Base-by-base conservation (phyloP, 2,888 invertebrate species). In the Heliconius charithonia region DNA sequence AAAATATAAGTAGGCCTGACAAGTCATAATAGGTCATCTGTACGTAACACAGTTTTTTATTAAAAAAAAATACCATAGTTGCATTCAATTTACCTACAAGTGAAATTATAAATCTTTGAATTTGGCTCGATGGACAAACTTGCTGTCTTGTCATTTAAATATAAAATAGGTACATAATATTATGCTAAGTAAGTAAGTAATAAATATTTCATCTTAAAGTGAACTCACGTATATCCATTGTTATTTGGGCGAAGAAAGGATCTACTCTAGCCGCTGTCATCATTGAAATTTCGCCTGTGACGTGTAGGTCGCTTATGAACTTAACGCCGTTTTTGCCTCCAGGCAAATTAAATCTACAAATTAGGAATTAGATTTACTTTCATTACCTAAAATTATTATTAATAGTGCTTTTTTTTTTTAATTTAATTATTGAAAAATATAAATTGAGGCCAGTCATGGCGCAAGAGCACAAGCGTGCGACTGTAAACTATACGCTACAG, bases 171-270 rank as follows among this genome's bases (percentile, higher is more conserved):
- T 51, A 19, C 51, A 51, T 22, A 51, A 51, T 51, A 51, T 51
- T 51, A 51, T 51, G 22, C 7, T 22, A 25, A 10, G 16, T 69
- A 51, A n/a, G n/a, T n/a, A n/a, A n/a, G n/a, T 70, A 3, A 10
- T 37, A 45, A 12, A 45, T 45, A 51, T 51, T 22, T 51, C 9
- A 22, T 10, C 1, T 65, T 16, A 45, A 22, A 2, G 32, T 66
- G 59, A 77, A 87, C 94, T 91, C 87, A 94, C 94, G 88, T 79
- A 94, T 91, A 84, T 95, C 94, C 91, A 94, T 93, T 37, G 93
- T 93, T 16, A 95, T 86, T 66, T 82, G 85, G 9, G 91, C 90
- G 27, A 85, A 81, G 76, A 85, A 87, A 1, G 93, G 92, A 45
- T 91, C 89, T 4, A 80, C 80, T 80, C 87, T 87, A 4, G 86